Conservation (phyloP, 2,113 vertebrate species). For the Malurus melanocephalus region DNA sequence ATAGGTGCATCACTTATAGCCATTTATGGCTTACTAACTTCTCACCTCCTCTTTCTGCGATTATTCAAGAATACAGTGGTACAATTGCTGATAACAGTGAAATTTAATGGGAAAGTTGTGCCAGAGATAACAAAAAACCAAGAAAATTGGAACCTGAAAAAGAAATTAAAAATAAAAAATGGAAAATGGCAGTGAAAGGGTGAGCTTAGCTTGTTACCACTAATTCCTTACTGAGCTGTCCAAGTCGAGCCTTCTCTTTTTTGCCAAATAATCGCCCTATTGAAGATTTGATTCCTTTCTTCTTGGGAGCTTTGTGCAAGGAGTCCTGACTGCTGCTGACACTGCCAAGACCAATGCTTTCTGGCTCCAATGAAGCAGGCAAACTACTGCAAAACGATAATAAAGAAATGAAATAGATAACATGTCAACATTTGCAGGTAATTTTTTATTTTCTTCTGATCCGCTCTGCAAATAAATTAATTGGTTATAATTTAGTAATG, state of each 20-base stretch:
- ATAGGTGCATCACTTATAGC: background rate
- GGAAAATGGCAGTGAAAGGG: background rate
- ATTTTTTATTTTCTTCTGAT: background rate
- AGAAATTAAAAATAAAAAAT: background rate
- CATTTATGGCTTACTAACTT: background rate
- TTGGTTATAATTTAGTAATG: background rate
- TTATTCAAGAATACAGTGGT: background rate
- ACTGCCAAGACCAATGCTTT: constrained; percentile 88
- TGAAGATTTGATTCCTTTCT: constrained; percentile 98
- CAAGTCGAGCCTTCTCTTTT: constrained; percentile 94
- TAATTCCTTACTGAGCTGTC: constrained; percentile 87
- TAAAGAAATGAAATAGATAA: background rate
- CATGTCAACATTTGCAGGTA: background rate
- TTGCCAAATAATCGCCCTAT: constrained; percentile 97
- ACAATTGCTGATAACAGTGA: background rate
- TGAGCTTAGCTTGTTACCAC: constrained; percentile 67
- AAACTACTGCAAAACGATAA: constrained; percentile 77
- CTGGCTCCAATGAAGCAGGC: constrained; percentile 85
- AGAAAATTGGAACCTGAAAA: background rate
- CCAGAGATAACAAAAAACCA: background rate
- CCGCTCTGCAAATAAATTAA: background rate
- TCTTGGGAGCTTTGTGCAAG: constrained; percentile 97
- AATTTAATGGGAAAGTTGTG: background rate
- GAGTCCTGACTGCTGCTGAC: constrained; percentile 95
- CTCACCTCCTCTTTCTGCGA: background rate